phyloP scores from a whole-genome alignment of 2,888 invertebrate genomes.

The Octodonta nipae region DNA sequence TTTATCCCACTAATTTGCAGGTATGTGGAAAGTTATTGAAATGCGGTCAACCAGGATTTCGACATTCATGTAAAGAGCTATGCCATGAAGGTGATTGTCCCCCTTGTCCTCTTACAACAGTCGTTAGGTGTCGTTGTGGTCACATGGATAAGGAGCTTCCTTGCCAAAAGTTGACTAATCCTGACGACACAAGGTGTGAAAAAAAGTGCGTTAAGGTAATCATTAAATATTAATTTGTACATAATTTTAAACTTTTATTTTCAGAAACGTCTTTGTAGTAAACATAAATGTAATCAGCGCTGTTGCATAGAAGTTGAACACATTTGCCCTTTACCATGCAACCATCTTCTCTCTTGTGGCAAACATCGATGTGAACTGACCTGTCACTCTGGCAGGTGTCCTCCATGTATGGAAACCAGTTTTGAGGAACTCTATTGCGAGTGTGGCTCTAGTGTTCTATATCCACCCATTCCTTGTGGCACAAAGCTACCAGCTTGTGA shows the following conservation, averaged over 20 bases:
- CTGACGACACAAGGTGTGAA: slow-evolving; percentile 69
- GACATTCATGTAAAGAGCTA: slow-evolving; percentile 52
- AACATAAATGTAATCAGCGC: slow-evolving; percentile 77
- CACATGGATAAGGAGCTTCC: slow-evolving; percentile 69
- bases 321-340: slow-evolving; percentile 71
- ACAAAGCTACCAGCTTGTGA: slow-evolving; percentile 71
- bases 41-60: slow-evolving; percentile 53
- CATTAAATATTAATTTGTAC: background rate
- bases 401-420: slow-evolving; percentile 65
- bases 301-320: slow-evolving; percentile 85
- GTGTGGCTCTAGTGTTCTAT: slow-evolving; percentile 74
- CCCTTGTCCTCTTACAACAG: slow-evolving; percentile 59
- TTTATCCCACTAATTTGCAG: slow-evolving; percentile 23
- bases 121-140: slow-evolving; percentile 73
- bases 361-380: slow-evolving; percentile 75
- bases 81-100: slow-evolving; percentile 68
- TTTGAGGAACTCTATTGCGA: slow-evolving; percentile 81
- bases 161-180: slow-evolving; percentile 56
- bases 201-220: slow-evolving; percentile 78
- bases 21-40: slow-evolving; percentile 49
- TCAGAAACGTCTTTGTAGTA: slow-evolving; percentile 66
- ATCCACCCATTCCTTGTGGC: slow-evolving; percentile 89
- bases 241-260: slow-evolving; percentile 11
- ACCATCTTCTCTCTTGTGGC: slow-evolving; percentile 71
- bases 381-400: slow-evolving; percentile 79